Evolutionary conservation across 2,888 invertebrate genomes (phyloP).

Genomic region (Zhuqinia jingwanae): DNA sequence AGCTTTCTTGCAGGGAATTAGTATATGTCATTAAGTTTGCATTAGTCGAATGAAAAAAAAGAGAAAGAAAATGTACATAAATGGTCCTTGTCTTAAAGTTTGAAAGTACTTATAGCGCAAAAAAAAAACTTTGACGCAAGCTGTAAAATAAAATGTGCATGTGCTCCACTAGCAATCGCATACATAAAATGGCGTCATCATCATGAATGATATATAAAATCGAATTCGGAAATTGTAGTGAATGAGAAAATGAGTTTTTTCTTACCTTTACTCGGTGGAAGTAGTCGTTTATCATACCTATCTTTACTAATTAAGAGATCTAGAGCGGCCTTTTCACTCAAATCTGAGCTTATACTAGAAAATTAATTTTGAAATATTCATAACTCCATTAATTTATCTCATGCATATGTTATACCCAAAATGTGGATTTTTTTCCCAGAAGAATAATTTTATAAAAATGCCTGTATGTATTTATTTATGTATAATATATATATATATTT

Average conservation of each 20-base stretch:
- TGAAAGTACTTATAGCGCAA: too few species aligned
- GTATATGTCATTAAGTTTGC: conserved; percentile 47
- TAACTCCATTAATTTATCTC: background rate
- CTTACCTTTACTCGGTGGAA: conserved; percentile 88
- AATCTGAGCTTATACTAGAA: conserved; percentile 74
- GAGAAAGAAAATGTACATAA: background rate
- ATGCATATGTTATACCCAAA: background rate
- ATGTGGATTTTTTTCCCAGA: too few species aligned
- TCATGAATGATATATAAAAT: too few species aligned
- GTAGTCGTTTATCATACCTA: conserved; percentile 95
- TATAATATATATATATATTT: background rate
- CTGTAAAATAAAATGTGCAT: background rate
- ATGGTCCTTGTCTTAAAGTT: too few species aligned
- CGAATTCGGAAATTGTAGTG: background rate
- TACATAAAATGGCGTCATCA: too few species aligned
- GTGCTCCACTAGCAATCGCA: too few species aligned
- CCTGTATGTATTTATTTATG: too few species aligned
- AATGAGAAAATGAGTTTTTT: conserved; percentile 54
- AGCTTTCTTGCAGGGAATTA: conserved; percentile 37
- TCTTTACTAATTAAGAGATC: conserved; percentile 93
- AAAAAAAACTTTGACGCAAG: background rate
- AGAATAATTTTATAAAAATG: too few species aligned
- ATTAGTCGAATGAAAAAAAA: conserved; percentile 23
- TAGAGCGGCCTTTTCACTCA: conserved; percentile 82
- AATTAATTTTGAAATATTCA: conserved; percentile 28